phyloP scores from a whole-genome alignment of 1,140 invertebrate species.

The Drosophila navojoa region DNA sequence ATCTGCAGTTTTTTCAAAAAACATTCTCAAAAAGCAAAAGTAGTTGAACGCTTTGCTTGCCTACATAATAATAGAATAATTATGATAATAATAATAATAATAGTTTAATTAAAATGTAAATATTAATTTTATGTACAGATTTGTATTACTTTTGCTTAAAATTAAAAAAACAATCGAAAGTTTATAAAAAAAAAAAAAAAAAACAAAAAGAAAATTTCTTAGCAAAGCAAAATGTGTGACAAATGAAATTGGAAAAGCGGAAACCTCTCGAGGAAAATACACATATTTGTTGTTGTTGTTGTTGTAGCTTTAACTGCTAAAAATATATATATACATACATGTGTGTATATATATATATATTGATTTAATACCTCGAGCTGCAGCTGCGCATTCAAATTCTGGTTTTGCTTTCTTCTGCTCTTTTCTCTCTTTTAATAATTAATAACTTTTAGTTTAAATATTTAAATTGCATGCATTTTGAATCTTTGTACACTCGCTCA shows the following conservation, averaged over 20 bases:
- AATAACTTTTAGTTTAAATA: constrained; percentile 69
- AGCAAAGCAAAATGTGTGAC: constrained; percentile 16
- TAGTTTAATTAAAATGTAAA: constrained; percentile 53
- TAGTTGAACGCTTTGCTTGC: constrained; percentile 62
- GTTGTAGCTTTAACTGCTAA: constrained; percentile 18
- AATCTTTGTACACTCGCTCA: constrained; percentile 57
- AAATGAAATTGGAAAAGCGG: constrained; percentile 27
- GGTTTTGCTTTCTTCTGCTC: constrained; percentile 32
- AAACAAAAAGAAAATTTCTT: constrained; percentile 1
- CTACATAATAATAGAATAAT: constrained; percentile 42
- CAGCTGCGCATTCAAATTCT: constrained; percentile 14
- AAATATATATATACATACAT: constrained; percentile 44
- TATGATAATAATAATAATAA: constrained; percentile 28
- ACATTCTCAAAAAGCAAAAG: constrained; percentile 67
- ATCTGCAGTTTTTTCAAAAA: constrained; percentile 81
- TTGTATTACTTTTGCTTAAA: constrained; percentile 52
- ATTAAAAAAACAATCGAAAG: constrained; percentile 73
- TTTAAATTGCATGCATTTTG: constrained; percentile 72
- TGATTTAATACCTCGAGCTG: constrained; percentile 34
- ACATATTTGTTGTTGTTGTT: constrained; percentile 14
- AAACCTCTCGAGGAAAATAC: constrained; percentile 22
- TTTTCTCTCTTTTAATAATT: constrained; percentile 43
- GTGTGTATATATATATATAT: constrained; percentile 44
- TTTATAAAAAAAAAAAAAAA: neutral
- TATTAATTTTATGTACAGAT: constrained; percentile 63